A percentile compares a stretch with the other conserved stretches of the same genome.
These are phyloP conservation scores for Drosophila pegasa DNA, from an alignment of 2,888 invertebrate genomes.

Conservation along the genomic window DNA sequence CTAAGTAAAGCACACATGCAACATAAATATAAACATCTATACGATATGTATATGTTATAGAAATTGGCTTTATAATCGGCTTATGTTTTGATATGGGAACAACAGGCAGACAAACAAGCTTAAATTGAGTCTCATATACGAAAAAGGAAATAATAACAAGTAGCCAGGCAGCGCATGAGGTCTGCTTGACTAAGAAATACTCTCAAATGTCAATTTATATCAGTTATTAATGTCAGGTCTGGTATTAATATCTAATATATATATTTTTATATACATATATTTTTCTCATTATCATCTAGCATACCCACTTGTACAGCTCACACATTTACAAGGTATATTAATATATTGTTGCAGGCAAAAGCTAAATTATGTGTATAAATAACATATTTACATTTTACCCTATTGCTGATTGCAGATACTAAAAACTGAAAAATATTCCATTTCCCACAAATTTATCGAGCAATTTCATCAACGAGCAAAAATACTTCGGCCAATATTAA, in stretches of 20 bases:
- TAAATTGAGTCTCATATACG: constrained; percentile 61
- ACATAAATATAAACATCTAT: constrained; percentile 45
- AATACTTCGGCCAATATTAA: not conserved
- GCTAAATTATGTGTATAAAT: constrained; percentile 41
- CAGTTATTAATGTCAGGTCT: not conserved
- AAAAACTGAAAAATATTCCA: constrained; percentile 16
- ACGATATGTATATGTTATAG: constrained; percentile 52
- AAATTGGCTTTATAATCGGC: constrained; percentile 76
- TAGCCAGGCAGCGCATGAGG: not conserved
- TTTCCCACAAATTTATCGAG: constrained; percentile 5
- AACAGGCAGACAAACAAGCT: constrained; percentile 67
- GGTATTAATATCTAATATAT: too few relatives aligned
- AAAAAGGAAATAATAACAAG: constrained; percentile 51
- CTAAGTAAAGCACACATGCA: constrained; percentile 19
- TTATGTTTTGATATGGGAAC: constrained; percentile 69
- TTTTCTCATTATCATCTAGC: not conserved
- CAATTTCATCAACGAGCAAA: constrained; percentile 9
- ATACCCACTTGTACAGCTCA: not conserved
- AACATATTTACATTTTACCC: constrained; percentile 55
- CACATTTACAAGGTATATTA: not conserved
- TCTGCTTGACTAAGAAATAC: not conserved
- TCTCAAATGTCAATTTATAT: not conserved
- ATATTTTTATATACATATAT: too few relatives aligned
- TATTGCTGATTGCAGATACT: constrained; percentile 43
- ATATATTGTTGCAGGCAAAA: constrained; percentile 8